Evolutionary conservation across 2,113 vertebrate species (phyloP).

Genomic region (Carlito syrichta): DNA sequence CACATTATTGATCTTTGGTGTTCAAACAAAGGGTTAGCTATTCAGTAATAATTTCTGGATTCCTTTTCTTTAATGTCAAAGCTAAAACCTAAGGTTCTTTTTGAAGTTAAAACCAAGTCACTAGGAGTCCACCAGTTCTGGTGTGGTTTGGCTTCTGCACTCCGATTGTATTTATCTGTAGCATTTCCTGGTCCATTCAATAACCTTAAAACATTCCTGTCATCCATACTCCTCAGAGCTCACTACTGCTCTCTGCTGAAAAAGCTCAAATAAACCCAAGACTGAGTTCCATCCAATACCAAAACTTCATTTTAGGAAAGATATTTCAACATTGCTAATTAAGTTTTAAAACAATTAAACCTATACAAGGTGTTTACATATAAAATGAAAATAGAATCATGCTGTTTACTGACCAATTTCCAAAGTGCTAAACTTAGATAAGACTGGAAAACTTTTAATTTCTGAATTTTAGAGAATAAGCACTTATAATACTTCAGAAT

Average conservation of each 20-base stretch:
- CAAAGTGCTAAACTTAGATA: background rate
- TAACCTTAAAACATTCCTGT: constrained; percentile 4
- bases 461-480: constrained; percentile 11
- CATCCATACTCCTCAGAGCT: background rate
- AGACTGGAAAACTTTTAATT: background rate
- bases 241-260: background rate
- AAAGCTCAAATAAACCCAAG: background rate
- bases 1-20: background rate
- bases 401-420: constrained; percentile 17
- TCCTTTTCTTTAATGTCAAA: constrained; percentile 22
- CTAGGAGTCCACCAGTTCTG: background rate
- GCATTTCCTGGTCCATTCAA: background rate
- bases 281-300: background rate
- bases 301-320: constrained; percentile 12
- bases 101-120: constrained; percentile 27
- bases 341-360: background rate
- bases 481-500: background rate
- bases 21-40: background rate
- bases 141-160: background rate
- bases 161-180: background rate
- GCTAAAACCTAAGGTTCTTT: background rate
- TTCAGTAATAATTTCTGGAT: background rate
- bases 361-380: background rate
- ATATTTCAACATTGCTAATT: background rate
- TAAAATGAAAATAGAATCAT: constrained; percentile 12